Percentiles rank a stretch among this genome's conserved stretches.
Conservation (phyloP, 1,140 invertebrate genomes). For the Ridgeia piscesae region DNA sequence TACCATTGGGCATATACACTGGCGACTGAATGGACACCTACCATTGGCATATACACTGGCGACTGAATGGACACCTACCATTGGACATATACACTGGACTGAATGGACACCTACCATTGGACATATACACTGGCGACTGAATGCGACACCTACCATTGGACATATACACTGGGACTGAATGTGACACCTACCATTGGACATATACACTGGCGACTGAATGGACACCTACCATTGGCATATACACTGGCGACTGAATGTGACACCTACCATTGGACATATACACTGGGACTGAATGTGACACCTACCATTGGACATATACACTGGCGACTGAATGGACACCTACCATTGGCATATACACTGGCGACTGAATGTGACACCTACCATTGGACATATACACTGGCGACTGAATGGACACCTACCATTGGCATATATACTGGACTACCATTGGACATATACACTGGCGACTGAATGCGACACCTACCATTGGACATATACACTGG, state of each 20-base stretch:
- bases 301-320: slow-evolving; percentile 94
- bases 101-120: slow-evolving; percentile 85
- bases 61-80: slow-evolving; percentile 78
- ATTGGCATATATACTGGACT: too few relatives aligned
- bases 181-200: slow-evolving; percentile 81
- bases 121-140: slow-evolving; percentile 91
- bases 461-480: slow-evolving; percentile 74
- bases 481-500: slow-evolving; percentile 95
- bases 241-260: slow-evolving; percentile 84
- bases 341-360: slow-evolving; percentile 97
- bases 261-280: slow-evolving; percentile 87
- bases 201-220: slow-evolving; percentile 88
- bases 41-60: slow-evolving; percentile 97
- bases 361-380: slow-evolving; percentile 74
- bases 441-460: slow-evolving; percentile 96
- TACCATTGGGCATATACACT: slow-evolving; percentile 95
- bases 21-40: slow-evolving; percentile 76
- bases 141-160: slow-evolving; percentile 79
- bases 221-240: slow-evolving; percentile 87
- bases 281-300: slow-evolving; percentile 79
- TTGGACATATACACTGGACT: slow-evolving; percentile 88
- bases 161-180: slow-evolving; percentile 91
- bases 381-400: slow-evolving; percentile 95
- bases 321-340: slow-evolving; percentile 75
- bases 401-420: slow-evolving; percentile 73